Conservation (phyloP, 2,888 invertebrate genomes). For the Amiota mariae region DNA sequence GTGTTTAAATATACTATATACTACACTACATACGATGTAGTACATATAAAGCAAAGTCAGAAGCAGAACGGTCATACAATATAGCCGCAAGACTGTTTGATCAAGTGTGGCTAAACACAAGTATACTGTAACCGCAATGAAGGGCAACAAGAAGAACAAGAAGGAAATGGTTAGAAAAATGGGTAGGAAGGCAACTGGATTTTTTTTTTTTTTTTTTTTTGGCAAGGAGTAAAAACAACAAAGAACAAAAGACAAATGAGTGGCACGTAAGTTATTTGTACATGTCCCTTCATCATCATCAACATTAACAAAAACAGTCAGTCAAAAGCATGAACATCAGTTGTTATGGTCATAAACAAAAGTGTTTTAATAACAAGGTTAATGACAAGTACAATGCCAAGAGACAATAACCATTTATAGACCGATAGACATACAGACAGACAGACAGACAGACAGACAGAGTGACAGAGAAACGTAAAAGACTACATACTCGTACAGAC, state of each 20-base stretch:
- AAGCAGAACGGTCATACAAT: neutral
- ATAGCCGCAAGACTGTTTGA: constrained; percentile 15
- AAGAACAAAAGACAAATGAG: constrained; percentile 61
- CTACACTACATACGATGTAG: neutral
- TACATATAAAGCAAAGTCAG: neutral
- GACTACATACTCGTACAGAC: too few relatives aligned
- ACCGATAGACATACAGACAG: neutral
- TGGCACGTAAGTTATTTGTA: constrained; percentile 70
- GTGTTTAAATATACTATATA: neutral
- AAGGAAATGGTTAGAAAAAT: neutral
- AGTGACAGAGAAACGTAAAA: neutral
- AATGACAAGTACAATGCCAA: constrained; percentile 68
- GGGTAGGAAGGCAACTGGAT: neutral
- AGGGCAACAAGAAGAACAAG: neutral
- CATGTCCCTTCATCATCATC: constrained; percentile 45
- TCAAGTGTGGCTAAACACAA: constrained; percentile 7
- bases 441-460: neutral
- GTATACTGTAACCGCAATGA: neutral
- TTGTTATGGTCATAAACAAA: constrained; percentile 64
- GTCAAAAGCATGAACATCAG: constrained; percentile 58
- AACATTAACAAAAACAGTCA: constrained; percentile 27
- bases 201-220: too few relatives aligned
- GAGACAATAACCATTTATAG: constrained; percentile 37
- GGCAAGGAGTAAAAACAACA: constrained; percentile 15
- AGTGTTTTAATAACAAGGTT: constrained; percentile 71